Base-by-base conservation (phyloP, 2,888 invertebrate genomes). In the Branchipolynoe longqiensis region DNA sequence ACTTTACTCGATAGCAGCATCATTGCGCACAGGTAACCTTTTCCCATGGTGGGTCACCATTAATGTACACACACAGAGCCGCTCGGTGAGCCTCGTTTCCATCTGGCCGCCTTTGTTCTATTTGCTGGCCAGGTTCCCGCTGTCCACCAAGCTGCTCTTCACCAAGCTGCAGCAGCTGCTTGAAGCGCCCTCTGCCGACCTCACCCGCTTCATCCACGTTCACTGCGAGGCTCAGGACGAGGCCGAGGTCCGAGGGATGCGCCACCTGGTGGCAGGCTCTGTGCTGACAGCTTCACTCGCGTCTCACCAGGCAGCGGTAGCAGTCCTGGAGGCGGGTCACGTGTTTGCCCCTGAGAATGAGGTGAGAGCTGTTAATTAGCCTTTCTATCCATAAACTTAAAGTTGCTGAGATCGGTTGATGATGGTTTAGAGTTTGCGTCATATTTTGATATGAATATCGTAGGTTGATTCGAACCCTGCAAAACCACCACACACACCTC, bases 221-320 rank as follows among this genome's bases (percentile, higher is more conserved):
- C 78, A 78, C 48, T 48, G 48, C 54, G 78, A 41, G 78, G 54
- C 48, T 48, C 41, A 28, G 40, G 12, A n/a, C 8, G 78, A 78
- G 14, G 25, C 25, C 12, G 78, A 41, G 14, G 48, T 78, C 48
- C 22, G 48, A 25, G 78, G 78, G 4, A 78, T 22, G 25, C 41
- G 78, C 25, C 78, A 78, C 54, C 54, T 78, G 31, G 28, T 78
- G 12, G 18, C 78, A 1, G 78, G 48, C n/a, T 41, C 48, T 4
- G 28, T 48, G 18, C 48, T 78, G 6, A 14, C 48, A n/a, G 28
- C 41, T 48, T 31, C 41, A 2, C 2, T 48, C 0, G 54, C 31
- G 8, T 14, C 31, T 28, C 25, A 31, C 54, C 78, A 41, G 41
- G 48, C 14, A 3, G 41, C 48, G 54, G 8, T 78, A 18, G 25